Base-by-base conservation (phyloP, 2,888 invertebrate genomes). In the Parnassius orleans region DNA sequence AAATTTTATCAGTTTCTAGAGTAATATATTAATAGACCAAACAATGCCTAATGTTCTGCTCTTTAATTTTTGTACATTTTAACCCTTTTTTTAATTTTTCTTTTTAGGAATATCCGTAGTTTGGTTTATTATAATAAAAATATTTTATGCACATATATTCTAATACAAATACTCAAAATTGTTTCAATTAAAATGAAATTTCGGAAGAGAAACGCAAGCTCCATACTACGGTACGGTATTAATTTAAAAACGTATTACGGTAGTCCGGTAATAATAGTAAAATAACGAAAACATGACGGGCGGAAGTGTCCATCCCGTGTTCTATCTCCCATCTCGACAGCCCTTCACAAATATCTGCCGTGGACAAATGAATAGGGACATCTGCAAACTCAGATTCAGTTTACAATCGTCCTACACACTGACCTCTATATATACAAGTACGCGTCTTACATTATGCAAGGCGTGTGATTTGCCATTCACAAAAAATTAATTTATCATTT, bases 321-420 rank as follows among this genome's bases (percentile, higher is more conserved):
- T 57, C 57, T 61, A 61, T 61, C 61, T 61, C 24, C 19, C 57
- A 57, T 61, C 61, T 48, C 57, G 53, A 14, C 53, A 52, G 41
- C 53, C 61, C 57, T 56, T 51, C 41, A 15, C 53, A 61, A 61
- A 53, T 55, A 57, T 51, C 42, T 47, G 46, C 51, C 14, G 33
- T 19, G 44, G 3, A 48, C 44, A 14, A 43, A 42, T 46, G 41
- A 53, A 42, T 53, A 19, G 42, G 43, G n/a, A 33, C 50, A 52
- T 52, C 33, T 33, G 48, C 53, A 42, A 60, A 53, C 19, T 53
- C 41, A 41, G 19, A 41, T 11, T 11, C 12, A 53, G 11, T 10
- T 53, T n/a, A 48, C 47, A 15, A 41, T 47, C n/a, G 33, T 44
- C 41, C 11, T 24, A 19, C n/a, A n/a, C n/a, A n/a, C n/a, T n/a